phyloP scores from a whole-genome alignment of 1,140 invertebrate genomes.

The Aricia agestis region DNA sequence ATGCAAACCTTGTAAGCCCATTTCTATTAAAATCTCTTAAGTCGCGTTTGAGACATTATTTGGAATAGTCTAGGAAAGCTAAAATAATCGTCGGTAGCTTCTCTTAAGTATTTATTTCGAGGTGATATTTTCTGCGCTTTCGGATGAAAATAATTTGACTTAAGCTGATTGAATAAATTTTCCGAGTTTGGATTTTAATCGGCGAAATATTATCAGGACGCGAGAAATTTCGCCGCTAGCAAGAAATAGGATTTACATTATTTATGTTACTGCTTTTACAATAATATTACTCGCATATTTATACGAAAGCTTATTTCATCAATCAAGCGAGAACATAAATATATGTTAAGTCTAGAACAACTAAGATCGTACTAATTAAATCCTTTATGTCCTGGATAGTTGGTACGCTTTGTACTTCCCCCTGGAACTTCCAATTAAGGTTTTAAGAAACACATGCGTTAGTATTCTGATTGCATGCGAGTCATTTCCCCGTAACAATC shows the following conservation, averaged over 20 bases:
- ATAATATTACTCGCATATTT: not conserved
- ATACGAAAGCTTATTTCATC: no score
- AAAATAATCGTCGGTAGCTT: not conserved
- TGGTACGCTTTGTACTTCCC: not conserved
- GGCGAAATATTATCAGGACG: not conserved
- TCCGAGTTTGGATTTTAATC: constrained; percentile 12
- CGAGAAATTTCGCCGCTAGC: not conserved
- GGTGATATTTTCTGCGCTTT: constrained; percentile 24
- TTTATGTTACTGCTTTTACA: not conserved
- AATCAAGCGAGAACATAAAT: no score
- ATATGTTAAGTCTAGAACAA: not conserved
- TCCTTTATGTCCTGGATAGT: not conserved
- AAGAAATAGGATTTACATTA: not conserved
- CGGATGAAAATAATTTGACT: constrained; percentile 17
- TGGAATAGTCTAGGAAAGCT: no score
- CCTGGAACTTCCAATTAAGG: not conserved
- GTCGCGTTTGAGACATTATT: no score
- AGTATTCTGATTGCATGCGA: constrained; percentile 33
- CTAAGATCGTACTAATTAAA: not conserved
- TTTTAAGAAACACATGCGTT: constrained; percentile 15
- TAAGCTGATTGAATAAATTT: constrained; percentile 15
- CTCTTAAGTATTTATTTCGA: not conserved
- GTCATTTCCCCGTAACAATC: constrained; percentile 36
- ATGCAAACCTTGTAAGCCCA: no score
- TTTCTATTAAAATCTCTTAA: no score